A percentile compares a stretch with the other conserved stretches of the same genome.
Evolutionary conservation across 2,888 invertebrate genomes (phyloP).

Genomic region (Phania funesta): DNA sequence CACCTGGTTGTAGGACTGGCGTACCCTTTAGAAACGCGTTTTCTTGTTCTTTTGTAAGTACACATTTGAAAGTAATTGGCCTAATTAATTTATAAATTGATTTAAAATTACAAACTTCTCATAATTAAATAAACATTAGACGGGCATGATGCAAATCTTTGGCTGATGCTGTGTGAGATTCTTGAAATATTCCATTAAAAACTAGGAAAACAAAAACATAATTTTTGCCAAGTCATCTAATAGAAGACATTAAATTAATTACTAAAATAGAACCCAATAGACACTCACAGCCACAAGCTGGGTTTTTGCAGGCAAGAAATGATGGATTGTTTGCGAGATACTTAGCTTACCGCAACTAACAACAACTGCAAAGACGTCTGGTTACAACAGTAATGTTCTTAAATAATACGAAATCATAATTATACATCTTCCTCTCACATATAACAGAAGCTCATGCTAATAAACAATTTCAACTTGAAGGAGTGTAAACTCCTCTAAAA

Average conservation of each 20-base stretch:
- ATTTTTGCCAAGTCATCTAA: conserved; percentile 58
- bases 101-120: conserved; percentile 34
- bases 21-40: no score
- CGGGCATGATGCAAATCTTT: conserved; percentile 24
- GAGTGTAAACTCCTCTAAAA: neutral
- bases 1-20: no score
- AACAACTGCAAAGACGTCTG: neutral
- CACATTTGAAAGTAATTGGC: no score
- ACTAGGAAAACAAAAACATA: conserved; percentile 16
- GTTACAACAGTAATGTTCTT: neutral
- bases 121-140: conserved; percentile 55
- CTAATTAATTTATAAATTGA: conserved; percentile 27
- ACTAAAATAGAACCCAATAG: conserved; percentile 1
- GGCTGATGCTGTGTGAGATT: neutral
- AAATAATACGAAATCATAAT: conserved; percentile 26
- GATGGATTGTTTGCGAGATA: conserved; percentile 27
- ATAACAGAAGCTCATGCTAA: neutral
- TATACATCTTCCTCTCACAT: neutral
- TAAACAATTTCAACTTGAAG: conserved; percentile 10
- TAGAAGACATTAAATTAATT: conserved; percentile 59
- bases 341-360: neutral
- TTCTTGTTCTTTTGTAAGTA: no score
- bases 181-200: conserved; percentile 24
- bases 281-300: neutral
- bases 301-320: neutral